Evolutionary conservation across 2,888 invertebrate species (phyloP).

Genomic region (Panzeria rudis): DNA sequence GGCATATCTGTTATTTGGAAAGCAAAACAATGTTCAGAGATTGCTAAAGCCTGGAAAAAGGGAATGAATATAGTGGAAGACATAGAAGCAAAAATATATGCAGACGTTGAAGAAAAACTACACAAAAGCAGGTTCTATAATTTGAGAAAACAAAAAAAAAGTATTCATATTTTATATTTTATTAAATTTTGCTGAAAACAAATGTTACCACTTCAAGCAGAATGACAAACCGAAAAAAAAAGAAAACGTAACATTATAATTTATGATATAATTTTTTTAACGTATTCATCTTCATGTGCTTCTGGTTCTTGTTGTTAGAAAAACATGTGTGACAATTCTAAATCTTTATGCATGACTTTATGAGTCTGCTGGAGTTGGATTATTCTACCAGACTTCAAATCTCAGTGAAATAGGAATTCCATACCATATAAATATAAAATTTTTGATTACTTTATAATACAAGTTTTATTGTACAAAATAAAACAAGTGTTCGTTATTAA

Average conservation of each 20-base stretch:
- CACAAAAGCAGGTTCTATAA: background rate
- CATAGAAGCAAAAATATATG: background rate
- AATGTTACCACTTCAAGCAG: constrained; percentile 51
- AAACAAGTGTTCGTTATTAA: background rate
- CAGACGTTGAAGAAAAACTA: constrained; percentile 1
- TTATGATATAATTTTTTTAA: constrained; percentile 29
- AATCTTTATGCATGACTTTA: constrained; percentile 14
- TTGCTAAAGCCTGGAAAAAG: constrained; percentile 11
- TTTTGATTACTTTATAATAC: background rate
- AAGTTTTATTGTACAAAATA: constrained; percentile 24
- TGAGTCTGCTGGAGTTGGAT: background rate
- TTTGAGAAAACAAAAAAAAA: constrained; percentile 3
- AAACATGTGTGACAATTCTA: constrained; percentile 39
- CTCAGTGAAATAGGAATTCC: background rate
- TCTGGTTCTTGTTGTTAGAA: background rate
- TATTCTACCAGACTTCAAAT: background rate
- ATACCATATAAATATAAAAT: background rate
- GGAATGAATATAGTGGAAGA: background rate
- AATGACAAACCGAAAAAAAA: constrained; percentile 26
- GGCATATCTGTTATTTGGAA: constrained; percentile 62
- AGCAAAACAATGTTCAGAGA: constrained; percentile 54
- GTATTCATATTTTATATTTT: constrained; percentile 15
- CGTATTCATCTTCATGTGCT: constrained; percentile 34
- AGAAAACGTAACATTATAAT: constrained; percentile 30
- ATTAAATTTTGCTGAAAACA: constrained; percentile 37